A percentile compares a stretch with the other conserved stretches of the same genome.
Evolutionary conservation across 1,140 invertebrate genomes (phyloP).

Genomic region (Caenorhabditis inopinata): DNA sequence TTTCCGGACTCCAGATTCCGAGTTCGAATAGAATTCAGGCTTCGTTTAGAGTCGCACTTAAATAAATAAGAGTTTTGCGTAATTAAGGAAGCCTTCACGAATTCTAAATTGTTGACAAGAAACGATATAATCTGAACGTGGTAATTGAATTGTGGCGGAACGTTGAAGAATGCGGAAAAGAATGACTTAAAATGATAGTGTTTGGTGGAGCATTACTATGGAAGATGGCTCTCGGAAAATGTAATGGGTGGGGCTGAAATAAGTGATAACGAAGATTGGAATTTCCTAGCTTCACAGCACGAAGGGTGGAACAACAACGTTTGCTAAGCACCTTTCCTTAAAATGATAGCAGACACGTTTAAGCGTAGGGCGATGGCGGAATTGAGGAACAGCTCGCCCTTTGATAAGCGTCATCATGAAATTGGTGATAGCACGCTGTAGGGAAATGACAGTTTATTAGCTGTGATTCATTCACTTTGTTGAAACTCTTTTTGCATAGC

Average conservation of each 20-base stretch:
- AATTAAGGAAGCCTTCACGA: too few relatives aligned
- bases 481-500: too few relatives aligned
- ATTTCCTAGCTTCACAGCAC: too few relatives aligned
- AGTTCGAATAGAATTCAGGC: too few relatives aligned
- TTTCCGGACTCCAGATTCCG: too few relatives aligned
- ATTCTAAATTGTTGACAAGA: too few relatives aligned
- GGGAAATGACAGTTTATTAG: slow-evolving; percentile 1
- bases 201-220: slow-evolving; percentile 1
- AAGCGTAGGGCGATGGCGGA: background rate
- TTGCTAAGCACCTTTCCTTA: background rate
- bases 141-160: too few relatives aligned
- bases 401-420: background rate
- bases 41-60: too few relatives aligned
- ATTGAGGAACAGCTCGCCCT: background rate
- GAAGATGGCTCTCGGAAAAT: slow-evolving; percentile 27
- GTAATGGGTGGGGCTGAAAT: slow-evolving; percentile 2
- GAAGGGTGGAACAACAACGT: background rate
- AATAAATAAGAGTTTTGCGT: too few relatives aligned
- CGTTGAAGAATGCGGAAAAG: background rate
- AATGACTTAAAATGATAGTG: background rate
- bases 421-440: background rate
- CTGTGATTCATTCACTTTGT: background rate
- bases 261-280: background rate
- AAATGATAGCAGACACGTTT: slow-evolving; percentile 14
- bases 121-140: too few relatives aligned